Conservation (phyloP, 2,113 vertebrate species). For the Bothrops jararaca region DNA sequence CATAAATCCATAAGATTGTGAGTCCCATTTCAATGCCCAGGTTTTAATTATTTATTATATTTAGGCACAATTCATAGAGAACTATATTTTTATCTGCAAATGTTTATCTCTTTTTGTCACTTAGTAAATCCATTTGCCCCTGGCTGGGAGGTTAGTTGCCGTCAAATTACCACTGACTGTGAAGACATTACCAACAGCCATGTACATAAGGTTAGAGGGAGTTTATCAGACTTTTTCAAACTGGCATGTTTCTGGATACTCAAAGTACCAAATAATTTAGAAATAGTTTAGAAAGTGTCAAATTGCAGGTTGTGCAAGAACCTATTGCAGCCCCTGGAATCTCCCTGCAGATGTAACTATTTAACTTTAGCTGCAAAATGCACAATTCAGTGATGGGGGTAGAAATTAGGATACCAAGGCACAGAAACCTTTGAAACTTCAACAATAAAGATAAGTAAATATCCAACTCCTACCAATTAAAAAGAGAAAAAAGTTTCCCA, state of each 20-base stretch:
- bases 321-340: neutral
- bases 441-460: neutral
- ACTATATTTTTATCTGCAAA: neutral
- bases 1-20: neutral
- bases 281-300: neutral
- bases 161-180: constrained; percentile 24
- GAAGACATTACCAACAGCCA: constrained; percentile 60
- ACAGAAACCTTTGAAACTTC: neutral
- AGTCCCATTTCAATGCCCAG: neutral
- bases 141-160: constrained; percentile 64
- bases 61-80: neutral
- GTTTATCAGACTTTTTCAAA: neutral
- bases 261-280: neutral
- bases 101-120: neutral
- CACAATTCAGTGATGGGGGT: neutral
- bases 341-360: neutral
- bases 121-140: constrained; percentile 68
- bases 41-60: neutral
- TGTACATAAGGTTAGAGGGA: constrained; percentile 62
- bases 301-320: neutral
- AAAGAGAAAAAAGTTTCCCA: neutral
- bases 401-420: neutral
- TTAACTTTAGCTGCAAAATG: neutral
- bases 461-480: neutral
- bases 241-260: neutral